phyloP scores from a whole-genome alignment of 2,888 invertebrate genomes.

The Cryptus viduatorius region DNA sequence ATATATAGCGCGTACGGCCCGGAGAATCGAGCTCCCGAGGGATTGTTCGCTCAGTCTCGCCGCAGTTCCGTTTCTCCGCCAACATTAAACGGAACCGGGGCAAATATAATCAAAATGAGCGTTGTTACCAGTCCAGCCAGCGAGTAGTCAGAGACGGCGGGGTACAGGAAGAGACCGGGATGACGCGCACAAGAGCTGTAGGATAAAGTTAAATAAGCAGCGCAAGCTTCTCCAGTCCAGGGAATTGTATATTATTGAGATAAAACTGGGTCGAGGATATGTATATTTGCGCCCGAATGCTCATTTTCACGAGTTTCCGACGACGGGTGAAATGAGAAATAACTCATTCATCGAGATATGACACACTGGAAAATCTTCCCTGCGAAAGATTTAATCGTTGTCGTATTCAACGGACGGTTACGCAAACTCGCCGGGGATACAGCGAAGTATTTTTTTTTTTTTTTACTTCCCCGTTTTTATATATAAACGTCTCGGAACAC shows the following conservation, averaged over 20 bases:
- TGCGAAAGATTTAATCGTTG: constrained; percentile 51
- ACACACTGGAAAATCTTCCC: neutral
- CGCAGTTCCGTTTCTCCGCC: constrained; percentile 52
- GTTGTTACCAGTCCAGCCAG: constrained; percentile 59
- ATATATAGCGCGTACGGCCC: constrained; percentile 26
- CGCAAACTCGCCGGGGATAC: neutral
- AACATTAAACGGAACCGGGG: constrained; percentile 60
- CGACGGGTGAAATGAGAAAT: neutral
- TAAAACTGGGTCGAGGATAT: constrained; percentile 53
- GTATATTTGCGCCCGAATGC: constrained; percentile 5
- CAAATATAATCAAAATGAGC: constrained; percentile 68
- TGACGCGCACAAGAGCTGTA: constrained; percentile 51
- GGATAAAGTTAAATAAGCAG: constrained; percentile 61
- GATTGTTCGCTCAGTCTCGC: constrained; percentile 48
- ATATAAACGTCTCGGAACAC: constrained; percentile 46
- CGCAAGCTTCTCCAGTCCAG: constrained; percentile 27
- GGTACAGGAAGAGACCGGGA: constrained; percentile 15
- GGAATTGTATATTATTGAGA: constrained; percentile 42
- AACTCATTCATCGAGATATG: neutral
- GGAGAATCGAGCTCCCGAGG: constrained; percentile 52
- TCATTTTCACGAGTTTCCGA: constrained; percentile 8
- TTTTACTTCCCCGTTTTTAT: constrained; percentile 21
- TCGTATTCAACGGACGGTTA: constrained; percentile 19
- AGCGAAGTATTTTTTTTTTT: constrained; percentile 22
- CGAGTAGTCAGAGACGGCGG: neutral